Percentiles rank a stretch among this genome's conserved stretches.
Conservation (phyloP, 2,113 vertebrate genomes). For the Sinocyclocheilus grahami region DNA sequence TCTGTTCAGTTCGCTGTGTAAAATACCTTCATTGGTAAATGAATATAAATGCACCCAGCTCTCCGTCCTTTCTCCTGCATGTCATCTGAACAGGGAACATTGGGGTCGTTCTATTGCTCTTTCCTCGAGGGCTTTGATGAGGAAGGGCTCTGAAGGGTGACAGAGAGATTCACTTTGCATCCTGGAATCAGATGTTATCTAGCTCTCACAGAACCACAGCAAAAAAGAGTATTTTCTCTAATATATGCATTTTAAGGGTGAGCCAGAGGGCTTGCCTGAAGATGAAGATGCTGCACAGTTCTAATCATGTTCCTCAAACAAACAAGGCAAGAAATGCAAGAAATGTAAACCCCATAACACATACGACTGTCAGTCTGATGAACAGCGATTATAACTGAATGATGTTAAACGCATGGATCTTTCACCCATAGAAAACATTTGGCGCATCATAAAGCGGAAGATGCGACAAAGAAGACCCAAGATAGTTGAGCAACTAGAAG, state of each 20-base stretch:
- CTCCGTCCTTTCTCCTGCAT: background rate
- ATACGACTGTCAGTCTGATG: background rate
- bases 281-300: background rate
- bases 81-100: constrained; percentile 18
- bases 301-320: background rate
- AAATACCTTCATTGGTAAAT: constrained; percentile 26
- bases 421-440: too few relatives aligned
- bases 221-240: background rate
- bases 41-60: background rate
- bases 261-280: background rate
- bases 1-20: constrained; percentile 32
- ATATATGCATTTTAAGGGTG: background rate
- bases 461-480: too few relatives aligned
- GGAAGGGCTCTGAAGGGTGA: background rate
- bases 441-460: too few relatives aligned
- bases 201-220: background rate
- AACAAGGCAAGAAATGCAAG: background rate
- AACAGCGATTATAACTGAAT: background rate
- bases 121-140: constrained; percentile 23
- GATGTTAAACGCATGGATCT: background rate
- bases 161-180: constrained; percentile 22
- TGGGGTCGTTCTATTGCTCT: constrained; percentile 18
- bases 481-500: too few relatives aligned
- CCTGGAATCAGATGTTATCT: constrained; percentile 18
- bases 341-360: background rate